Evolutionary conservation across 1,140 invertebrate species (phyloP), one percentile per base, ranked within the genome.

Genomic region (Leguminivora glycinivorella): DNA sequence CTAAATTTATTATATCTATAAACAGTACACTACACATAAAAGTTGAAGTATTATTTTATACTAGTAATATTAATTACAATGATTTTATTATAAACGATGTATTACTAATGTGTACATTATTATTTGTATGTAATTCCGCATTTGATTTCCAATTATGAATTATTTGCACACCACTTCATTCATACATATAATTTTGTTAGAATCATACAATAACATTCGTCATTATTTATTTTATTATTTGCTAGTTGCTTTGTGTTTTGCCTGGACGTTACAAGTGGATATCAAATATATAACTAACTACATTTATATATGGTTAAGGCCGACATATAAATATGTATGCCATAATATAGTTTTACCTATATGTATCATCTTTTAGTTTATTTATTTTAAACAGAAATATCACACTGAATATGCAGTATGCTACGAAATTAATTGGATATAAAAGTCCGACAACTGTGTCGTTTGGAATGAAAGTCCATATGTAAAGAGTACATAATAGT

Each of bases 91-190:
- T 77, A 78, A 76, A 78, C 76, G 69, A 79, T 75, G 82, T 74
- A 70, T 68, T 60, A 56, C 63, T 76, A 68, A 19, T 24, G 67
- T 68, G 56, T 56, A 68, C 25, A 22, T 43, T 52, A 68, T 78
- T 70, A 70, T 78, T 78, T 75, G 68, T 77, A 74, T 67, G 66
- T 75, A 77, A 75, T 68, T 76, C 43, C 72, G 22, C 58, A 71
- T 78, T 76, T 80, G 75, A 70, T 79, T 78, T 73, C 56, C 67
- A 69, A 67, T 83, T 84, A 80, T 81, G 73, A 83, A 83, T 89
- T 75, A 84, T 88, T 89, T 88, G 87, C 87, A 83, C 84, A 72
- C 66, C 83, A 79, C 82, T 70, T 77, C 80, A 78, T 80, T 69
- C 81, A 80, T 81, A 70, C 68, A 69, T 70, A 71, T 72, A 73